Conservation (phyloP, 2,797 vertebrate genomes). For the Enteromius thamalakanensis region DNA sequence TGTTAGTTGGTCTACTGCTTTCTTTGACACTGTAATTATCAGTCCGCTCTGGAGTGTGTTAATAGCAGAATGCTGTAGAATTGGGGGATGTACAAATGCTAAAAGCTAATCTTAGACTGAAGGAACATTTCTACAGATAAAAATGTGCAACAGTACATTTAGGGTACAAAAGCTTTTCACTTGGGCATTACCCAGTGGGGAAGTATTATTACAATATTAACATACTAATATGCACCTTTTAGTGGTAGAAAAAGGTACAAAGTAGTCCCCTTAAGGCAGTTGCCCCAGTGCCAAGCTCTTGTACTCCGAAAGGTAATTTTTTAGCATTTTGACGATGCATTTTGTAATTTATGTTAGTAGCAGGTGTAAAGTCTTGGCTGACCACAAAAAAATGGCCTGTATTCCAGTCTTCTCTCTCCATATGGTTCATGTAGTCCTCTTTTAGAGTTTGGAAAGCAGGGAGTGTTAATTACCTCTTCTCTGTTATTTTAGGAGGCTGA, state of each 20-base stretch:
- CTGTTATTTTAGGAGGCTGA: conserved; percentile 60
- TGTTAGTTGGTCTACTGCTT: conserved; percentile 1
- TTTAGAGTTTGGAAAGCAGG: conserved; percentile 52
- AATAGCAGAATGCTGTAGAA: conserved; percentile 30
- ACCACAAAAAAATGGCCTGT: background rate
- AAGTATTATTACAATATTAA: background rate
- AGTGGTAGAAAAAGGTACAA: background rate
- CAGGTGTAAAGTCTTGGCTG: background rate
- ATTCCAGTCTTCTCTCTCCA: conserved; percentile 59
- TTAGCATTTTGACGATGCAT: background rate
- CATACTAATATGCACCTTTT: background rate
- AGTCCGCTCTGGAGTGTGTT: conserved; percentile 1
- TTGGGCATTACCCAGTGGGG: background rate
- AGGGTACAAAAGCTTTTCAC: background rate
- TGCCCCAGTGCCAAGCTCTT: background rate
- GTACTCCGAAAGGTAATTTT: background rate
- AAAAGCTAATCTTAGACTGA: conserved; percentile 1
- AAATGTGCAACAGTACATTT: background rate
- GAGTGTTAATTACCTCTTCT: conserved; percentile 71
- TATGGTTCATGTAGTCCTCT: conserved; percentile 46
- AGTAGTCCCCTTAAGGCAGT: background rate
- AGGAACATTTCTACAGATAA: background rate
- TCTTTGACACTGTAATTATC: conserved; percentile 26
- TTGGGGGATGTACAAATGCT: conserved; percentile 15
- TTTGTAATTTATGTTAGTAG: background rate